A percentile compares a stretch with the other conserved stretches of the same genome.
phyloP scores from a whole-genome alignment of 2,113 vertebrate genomes.

The Etheostoma cragini region DNA sequence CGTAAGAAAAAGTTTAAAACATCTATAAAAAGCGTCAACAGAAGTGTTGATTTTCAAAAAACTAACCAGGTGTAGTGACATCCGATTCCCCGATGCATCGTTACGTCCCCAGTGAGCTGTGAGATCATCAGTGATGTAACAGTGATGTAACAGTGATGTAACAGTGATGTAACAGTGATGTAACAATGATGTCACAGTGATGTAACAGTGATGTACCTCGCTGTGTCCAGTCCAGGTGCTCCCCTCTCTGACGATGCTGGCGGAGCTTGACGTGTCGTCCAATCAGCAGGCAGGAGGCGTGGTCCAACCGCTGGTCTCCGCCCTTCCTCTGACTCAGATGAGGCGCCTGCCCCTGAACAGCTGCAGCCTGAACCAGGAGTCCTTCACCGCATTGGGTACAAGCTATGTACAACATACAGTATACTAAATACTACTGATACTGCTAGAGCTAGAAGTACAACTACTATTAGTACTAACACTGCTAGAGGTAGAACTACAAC shows the following conservation, averaged over 20 bases:
- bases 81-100: too few relatives aligned
- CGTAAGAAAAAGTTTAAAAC: too few relatives aligned
- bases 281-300: constrained; percentile 86
- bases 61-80: too few relatives aligned
- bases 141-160: too few relatives aligned
- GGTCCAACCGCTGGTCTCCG: constrained; percentile 82
- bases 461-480: too few relatives aligned
- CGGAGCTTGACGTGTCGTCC: constrained; percentile 87
- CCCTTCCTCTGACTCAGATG: constrained; percentile 85
- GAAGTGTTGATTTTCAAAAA: too few relatives aligned
- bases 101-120: too few relatives aligned
- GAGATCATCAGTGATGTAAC: constrained; percentile 24
- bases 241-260: constrained; percentile 86
- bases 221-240: constrained; percentile 87
- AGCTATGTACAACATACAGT: too few relatives aligned
- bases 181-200: constrained; percentile 1
- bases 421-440: background rate
- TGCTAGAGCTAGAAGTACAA: background rate
- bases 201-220: background rate
- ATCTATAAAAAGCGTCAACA: too few relatives aligned
- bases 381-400: constrained; percentile 86
- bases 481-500: too few relatives aligned
- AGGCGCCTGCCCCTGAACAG: constrained; percentile 84
- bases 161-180: too few relatives aligned
- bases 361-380: constrained; percentile 84